These are phyloP conservation scores for Microdon myrmicae DNA, from an alignment of 2,888 invertebrate species.

Conservation along the genomic window DNA sequence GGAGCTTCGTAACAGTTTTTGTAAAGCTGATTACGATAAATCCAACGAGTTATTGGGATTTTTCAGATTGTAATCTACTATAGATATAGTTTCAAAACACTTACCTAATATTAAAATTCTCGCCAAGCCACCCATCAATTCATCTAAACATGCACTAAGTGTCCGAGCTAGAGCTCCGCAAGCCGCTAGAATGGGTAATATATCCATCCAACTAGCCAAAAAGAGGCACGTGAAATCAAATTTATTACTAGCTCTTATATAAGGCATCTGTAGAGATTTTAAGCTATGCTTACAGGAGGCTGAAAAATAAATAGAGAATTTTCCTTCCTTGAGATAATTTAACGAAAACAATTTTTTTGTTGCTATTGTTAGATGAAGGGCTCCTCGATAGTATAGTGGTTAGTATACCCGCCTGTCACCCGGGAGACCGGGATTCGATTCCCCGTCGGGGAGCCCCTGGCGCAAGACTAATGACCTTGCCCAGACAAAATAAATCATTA, in stretches of 20 bases:
- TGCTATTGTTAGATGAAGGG: no score
- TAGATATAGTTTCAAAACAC: constrained; percentile 23
- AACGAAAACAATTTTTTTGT: not conserved
- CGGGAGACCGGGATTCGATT: no score
- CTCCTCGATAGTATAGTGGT: no score
- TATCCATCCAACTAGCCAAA: constrained; percentile 70
- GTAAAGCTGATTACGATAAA: no score
- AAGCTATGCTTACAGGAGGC: constrained; percentile 64
- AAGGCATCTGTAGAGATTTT: constrained; percentile 65
- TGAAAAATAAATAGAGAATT: constrained; percentile 43
- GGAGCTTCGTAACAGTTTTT: no score
- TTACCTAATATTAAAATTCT: constrained; percentile 69
- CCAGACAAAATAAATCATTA: no score
- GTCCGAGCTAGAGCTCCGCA: constrained; percentile 70
- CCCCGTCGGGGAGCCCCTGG: no score
- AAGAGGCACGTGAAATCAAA: constrained; percentile 67
- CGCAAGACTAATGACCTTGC: no score
- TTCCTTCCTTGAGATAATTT: not conserved
- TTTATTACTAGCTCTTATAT: constrained; percentile 66
- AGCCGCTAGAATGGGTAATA: constrained; percentile 69
- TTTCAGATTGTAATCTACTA: no score
- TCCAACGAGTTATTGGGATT: no score
- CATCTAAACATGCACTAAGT: constrained; percentile 71
- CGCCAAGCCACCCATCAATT: constrained; percentile 70
- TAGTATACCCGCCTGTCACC: no score